These are phyloP conservation scores for Chaenodraco wilsoni DNA, from an alignment of 2,797 vertebrate species.

Conservation along the genomic window DNA sequence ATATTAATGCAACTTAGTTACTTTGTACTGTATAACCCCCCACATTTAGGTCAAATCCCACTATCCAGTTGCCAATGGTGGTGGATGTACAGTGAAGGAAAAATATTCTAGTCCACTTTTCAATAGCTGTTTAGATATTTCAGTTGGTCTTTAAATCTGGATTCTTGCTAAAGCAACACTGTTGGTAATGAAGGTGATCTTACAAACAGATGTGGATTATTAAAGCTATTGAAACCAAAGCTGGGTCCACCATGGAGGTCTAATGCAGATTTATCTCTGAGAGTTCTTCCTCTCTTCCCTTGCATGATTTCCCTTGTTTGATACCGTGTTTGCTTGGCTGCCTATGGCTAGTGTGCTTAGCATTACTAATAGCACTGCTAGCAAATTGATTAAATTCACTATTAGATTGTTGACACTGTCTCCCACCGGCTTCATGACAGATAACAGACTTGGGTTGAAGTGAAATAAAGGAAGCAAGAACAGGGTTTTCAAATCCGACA, in stretches of 20 bases:
- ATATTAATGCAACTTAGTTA: background rate
- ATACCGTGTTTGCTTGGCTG: slow-evolving; percentile 38
- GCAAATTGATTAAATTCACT: slow-evolving; percentile 51
- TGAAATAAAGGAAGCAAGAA: background rate
- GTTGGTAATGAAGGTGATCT: background rate
- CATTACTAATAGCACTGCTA: slow-evolving; percentile 45
- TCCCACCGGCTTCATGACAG: slow-evolving; percentile 28
- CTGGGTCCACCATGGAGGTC: background rate
- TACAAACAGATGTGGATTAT: slow-evolving; percentile 5
- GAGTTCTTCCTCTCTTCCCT: slow-evolving; percentile 7
- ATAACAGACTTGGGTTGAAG: background rate
- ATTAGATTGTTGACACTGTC: slow-evolving; percentile 50
- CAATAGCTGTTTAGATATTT: background rate
- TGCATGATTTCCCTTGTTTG: slow-evolving; percentile 30
- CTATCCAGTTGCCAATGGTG: background rate
- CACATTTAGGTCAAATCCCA: background rate
- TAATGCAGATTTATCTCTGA: slow-evolving; percentile 7
- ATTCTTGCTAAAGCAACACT: background rate
- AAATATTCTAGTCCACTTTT: background rate
- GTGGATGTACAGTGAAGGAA: background rate
- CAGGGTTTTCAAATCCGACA: background rate
- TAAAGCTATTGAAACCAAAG: slow-evolving; percentile 10
- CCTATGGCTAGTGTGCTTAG: slow-evolving; percentile 45
- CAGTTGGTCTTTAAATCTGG: background rate
- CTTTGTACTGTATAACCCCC: no score